Evolutionary conservation across 2,113 vertebrate species (phyloP).

Genomic region (Oriolus oriolus): DNA sequence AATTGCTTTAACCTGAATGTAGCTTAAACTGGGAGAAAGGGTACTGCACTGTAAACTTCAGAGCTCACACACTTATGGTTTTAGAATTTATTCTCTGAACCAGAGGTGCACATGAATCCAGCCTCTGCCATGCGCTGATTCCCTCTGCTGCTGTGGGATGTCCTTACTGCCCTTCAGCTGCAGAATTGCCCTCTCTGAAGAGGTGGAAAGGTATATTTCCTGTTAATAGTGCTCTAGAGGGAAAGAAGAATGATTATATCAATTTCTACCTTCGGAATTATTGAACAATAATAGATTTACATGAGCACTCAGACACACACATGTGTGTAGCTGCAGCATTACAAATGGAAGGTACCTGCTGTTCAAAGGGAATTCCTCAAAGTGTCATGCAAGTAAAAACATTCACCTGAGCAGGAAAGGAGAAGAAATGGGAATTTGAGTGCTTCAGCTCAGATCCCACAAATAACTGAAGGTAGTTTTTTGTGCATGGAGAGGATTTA

Average conservation of each 20-base stretch:
- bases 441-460: neutral
- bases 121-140: neutral
- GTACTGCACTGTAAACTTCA: neutral
- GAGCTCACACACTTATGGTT: neutral
- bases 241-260: neutral
- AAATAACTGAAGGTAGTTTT: neutral
- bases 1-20: neutral
- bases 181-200: slow-evolving; percentile 8
- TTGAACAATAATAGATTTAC: neutral
- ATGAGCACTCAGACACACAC: neutral
- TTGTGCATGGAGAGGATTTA: neutral
- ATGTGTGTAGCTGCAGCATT: neutral
- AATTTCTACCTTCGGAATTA: neutral
- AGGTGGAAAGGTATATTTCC: neutral
- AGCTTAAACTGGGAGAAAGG: neutral
- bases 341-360: neutral
- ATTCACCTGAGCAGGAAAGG: neutral
- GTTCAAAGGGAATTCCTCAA: slow-evolving; percentile 42
- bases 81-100: neutral
- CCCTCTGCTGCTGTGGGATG: neutral
- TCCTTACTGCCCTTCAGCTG: neutral
- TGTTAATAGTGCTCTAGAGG: neutral
- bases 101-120: neutral
- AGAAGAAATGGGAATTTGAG: neutral
- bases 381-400: neutral